Evolutionary conservation across 37 sponge, comb jelly and placozoan species (phyloP).

Genomic region (Beroe forskalii): DNA sequence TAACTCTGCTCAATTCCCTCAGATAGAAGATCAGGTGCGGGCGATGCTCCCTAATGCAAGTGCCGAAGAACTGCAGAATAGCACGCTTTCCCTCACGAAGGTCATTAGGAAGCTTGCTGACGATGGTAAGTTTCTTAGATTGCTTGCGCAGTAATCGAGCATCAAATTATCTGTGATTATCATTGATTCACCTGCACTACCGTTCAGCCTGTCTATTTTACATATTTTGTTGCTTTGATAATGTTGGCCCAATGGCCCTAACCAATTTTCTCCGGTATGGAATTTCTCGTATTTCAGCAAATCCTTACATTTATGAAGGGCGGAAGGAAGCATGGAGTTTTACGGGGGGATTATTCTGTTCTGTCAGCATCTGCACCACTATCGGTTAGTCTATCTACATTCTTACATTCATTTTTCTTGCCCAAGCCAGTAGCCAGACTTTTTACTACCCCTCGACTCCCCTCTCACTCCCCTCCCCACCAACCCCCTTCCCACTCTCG

Average conservation of each 20-base stretch:
- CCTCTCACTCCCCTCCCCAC: no score
- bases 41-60: not conserved
- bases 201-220: no score
- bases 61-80: not conserved
- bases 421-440: not conserved
- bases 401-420: not conserved
- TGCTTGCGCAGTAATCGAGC: no score
- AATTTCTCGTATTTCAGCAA: no score
- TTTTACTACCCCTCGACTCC: no score
- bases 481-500: no score
- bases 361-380: conserved; percentile 45
- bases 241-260: no score
- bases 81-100: not conserved
- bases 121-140: conserved; percentile 1
- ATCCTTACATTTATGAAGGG: conserved; percentile 54
- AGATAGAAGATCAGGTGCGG: conserved; percentile 9
- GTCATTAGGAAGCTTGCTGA: conserved; percentile 11
- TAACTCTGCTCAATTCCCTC: no score
- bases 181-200: no score
- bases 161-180: no score
- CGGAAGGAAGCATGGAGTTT: conserved; percentile 53
- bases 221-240: no score
- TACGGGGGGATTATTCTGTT: not conserved
- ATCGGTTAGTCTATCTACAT: not conserved
- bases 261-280: no score